Percentiles rank a stretch among this genome's conserved stretches.
Evolutionary conservation across 2,113 vertebrate genomes (phyloP).

Genomic region (Lethenteron reissneri): DNA sequence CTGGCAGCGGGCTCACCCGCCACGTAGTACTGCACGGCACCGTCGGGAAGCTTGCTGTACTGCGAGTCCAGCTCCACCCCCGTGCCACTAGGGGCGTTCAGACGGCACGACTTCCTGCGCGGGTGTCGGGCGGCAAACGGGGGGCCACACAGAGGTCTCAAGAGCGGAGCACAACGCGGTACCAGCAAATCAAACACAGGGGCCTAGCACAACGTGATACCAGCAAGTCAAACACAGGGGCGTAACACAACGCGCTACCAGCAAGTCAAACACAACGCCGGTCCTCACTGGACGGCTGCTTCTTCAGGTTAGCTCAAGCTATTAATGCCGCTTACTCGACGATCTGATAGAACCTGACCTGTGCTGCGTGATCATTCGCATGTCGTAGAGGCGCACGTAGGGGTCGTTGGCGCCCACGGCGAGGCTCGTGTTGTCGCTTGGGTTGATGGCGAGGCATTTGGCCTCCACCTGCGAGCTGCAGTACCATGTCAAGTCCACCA

Average conservation of each 20-base stretch:
- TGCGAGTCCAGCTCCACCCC: background rate
- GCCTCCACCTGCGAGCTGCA: constrained; percentile 91
- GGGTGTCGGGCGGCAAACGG: too few relatives aligned
- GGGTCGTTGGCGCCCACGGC: constrained; percentile 84
- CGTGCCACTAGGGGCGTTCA: background rate
- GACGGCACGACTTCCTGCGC: background rate
- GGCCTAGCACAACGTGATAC: too few relatives aligned
- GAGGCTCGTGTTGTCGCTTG: constrained; percentile 82
- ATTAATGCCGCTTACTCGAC: too few relatives aligned
- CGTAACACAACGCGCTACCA: too few relatives aligned
- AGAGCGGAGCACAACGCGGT: too few relatives aligned
- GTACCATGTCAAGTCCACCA: constrained; percentile 86
- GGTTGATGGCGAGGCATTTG: constrained; percentile 85
- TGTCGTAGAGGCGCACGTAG: constrained; percentile 87
- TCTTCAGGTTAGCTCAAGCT: too few relatives aligned
- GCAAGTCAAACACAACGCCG: too few relatives aligned
- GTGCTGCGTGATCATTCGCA: constrained; percentile 96
- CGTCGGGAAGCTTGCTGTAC: constrained; percentile 47
- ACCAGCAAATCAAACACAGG: too few relatives aligned
- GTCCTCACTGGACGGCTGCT: too few relatives aligned
- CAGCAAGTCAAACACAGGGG: too few relatives aligned
- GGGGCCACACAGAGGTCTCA: too few relatives aligned
- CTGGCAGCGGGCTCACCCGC: constrained; percentile 36
- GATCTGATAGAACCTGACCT: constrained; percentile 25
- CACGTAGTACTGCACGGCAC: constrained; percentile 85